Percentiles rank a stretch among this genome's conserved stretches.
phyloP scores from a whole-genome alignment of 2,888 invertebrate genomes.

The Meandrusa payeni region DNA sequence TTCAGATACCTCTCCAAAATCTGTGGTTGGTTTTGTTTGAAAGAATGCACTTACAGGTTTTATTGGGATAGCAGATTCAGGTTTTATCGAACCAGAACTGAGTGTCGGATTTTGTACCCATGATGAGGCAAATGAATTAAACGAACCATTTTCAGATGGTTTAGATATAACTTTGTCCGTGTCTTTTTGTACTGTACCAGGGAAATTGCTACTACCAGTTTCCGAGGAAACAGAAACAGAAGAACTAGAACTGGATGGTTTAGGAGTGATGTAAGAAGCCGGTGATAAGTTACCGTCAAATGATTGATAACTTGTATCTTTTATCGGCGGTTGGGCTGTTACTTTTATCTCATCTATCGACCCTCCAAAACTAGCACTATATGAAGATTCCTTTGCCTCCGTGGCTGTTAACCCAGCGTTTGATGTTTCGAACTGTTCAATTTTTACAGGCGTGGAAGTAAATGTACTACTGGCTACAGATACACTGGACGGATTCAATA shows the following conservation, averaged over 20 bases:
- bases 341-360: no score
- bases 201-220: neutral
- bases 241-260: slow-evolving; percentile 6
- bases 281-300: neutral
- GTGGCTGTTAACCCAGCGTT: slow-evolving; percentile 1
- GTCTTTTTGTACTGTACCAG: slow-evolving; percentile 2
- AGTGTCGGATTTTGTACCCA: slow-evolving; percentile 6
- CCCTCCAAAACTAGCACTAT: slow-evolving; percentile 11
- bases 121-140: slow-evolving; percentile 5
- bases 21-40: no score
- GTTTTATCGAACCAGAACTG: neutral
- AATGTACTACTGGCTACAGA: slow-evolving; percentile 1
- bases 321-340: slow-evolving; percentile 2
- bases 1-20: no score
- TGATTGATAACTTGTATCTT: slow-evolving; percentile 2
- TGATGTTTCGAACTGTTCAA: slow-evolving; percentile 7
- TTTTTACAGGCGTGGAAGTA: slow-evolving; percentile 1
- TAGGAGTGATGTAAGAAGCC: neutral
- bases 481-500: slow-evolving; percentile 31
- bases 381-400: slow-evolving; percentile 18
- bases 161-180: neutral
- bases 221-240: neutral
- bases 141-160: slow-evolving; percentile 2
- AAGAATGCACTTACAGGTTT: no score
- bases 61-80: neutral